Evolutionary conservation across 2,888 invertebrate genomes (phyloP).

Genomic region (Dendrolimus houi): DNA sequence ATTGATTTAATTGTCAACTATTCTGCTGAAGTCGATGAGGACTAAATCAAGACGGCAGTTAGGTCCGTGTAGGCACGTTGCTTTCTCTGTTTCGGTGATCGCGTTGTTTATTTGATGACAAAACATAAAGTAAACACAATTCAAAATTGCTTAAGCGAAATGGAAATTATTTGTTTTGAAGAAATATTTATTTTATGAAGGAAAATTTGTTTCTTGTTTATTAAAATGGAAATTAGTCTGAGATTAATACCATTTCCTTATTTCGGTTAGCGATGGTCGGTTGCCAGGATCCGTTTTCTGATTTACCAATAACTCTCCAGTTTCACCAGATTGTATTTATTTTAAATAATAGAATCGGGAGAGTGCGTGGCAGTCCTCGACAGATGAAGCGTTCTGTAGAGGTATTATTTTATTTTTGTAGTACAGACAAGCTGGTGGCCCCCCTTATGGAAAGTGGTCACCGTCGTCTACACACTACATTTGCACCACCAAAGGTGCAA

Average conservation of each 20-base stretch:
- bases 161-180: conserved; percentile 10
- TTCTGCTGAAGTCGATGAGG: too few species aligned
- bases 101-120: conserved; percentile 48
- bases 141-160: conserved; percentile 13
- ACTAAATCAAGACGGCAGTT: background rate
- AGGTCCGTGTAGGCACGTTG: background rate
- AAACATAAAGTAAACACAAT: conserved; percentile 29
- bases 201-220: background rate
- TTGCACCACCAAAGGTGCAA: too few species aligned
- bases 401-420: conserved; percentile 52
- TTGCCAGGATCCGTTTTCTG: background rate
- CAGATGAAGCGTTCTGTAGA: too few species aligned
- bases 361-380: too few species aligned
- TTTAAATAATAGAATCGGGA: conserved; percentile 1
- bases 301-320: background rate
- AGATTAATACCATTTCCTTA: background rate
- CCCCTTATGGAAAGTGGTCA: too few species aligned
- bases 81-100: conserved; percentile 42
- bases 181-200: background rate
- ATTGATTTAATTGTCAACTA: too few species aligned
- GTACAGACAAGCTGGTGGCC: too few species aligned
- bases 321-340: conserved; percentile 4
- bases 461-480: too few species aligned
- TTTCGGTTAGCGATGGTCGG: background rate
- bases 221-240: background rate